phyloP scores from a whole-genome alignment of 2,797 vertebrate genomes.

The Oceanodroma leucorhoa region DNA sequence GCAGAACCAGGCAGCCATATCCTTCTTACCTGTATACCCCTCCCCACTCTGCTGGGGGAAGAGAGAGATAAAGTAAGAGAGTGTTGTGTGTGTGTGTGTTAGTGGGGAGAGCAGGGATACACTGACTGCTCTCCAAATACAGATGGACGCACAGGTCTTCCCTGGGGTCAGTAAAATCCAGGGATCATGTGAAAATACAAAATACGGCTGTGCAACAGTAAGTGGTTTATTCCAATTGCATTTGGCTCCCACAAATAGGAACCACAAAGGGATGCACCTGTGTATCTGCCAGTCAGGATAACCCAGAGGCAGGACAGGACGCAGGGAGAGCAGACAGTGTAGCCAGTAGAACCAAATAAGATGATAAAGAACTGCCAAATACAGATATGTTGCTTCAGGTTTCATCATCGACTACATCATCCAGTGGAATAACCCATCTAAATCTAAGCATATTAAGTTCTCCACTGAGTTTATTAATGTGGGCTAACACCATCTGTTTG shows the following conservation, averaged over 20 bases:
- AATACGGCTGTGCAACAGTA: background rate
- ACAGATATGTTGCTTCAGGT: background rate
- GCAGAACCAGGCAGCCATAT: background rate
- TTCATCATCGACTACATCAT: slow-evolving; percentile 32
- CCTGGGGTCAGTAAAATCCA: background rate
- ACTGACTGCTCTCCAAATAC: background rate
- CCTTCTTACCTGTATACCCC: background rate
- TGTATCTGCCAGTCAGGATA: background rate
- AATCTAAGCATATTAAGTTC: slow-evolving; percentile 65
- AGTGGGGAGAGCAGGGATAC: background rate
- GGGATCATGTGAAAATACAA: background rate
- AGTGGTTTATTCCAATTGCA: background rate
- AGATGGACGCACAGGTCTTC: background rate
- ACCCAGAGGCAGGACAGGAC: background rate
- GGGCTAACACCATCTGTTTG: slow-evolving; percentile 64
- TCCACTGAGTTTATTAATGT: slow-evolving; percentile 51
- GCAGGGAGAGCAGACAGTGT: rapidly evolving
- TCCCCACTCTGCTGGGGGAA: background rate
- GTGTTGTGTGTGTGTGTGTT: too few relatives aligned
- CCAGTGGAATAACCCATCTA: slow-evolving; percentile 44
- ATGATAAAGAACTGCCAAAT: slow-evolving; percentile 5
- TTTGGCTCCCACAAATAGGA: background rate
- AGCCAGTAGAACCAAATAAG: background rate
- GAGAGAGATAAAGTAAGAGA: background rate
- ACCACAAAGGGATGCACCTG: background rate